Evolutionary conservation across 2,113 vertebrate species (phyloP).

Genomic region (Melanocharis versteri): DNA sequence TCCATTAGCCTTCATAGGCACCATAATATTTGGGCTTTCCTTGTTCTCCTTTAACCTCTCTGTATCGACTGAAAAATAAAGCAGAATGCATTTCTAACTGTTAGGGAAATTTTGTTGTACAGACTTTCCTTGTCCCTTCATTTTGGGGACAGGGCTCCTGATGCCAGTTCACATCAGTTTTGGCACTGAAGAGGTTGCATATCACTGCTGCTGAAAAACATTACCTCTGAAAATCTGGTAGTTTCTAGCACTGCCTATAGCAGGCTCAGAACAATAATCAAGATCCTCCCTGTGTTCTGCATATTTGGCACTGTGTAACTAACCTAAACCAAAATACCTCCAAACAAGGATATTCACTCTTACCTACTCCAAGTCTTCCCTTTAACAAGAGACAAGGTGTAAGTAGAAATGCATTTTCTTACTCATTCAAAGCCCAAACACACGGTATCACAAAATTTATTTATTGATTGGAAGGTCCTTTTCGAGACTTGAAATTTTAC

Average conservation of each 20-base stretch:
- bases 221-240: neutral
- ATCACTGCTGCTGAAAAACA: neutral
- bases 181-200: rapidly evolving
- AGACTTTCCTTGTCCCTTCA: rapidly evolving
- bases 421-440: neutral
- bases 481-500: neutral
- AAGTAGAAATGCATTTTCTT: neutral
- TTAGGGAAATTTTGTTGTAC: neutral
- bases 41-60: rapidly evolving
- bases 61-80: neutral
- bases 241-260: neutral
- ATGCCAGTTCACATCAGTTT: neutral
- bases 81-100: neutral
- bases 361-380: neutral
- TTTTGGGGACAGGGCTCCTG: neutral
- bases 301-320: neutral
- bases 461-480: neutral
- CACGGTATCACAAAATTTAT: neutral
- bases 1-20: neutral
- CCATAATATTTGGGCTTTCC: neutral
- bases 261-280: neutral
- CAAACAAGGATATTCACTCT: rapidly evolving
- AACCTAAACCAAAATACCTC: neutral
- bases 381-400: neutral
- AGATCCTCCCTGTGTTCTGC: neutral